Evolutionary conservation across 2,113 vertebrate species (phyloP), one percentile per base, ranked within the genome.

Genomic region (Pollachius pollachius): DNA sequence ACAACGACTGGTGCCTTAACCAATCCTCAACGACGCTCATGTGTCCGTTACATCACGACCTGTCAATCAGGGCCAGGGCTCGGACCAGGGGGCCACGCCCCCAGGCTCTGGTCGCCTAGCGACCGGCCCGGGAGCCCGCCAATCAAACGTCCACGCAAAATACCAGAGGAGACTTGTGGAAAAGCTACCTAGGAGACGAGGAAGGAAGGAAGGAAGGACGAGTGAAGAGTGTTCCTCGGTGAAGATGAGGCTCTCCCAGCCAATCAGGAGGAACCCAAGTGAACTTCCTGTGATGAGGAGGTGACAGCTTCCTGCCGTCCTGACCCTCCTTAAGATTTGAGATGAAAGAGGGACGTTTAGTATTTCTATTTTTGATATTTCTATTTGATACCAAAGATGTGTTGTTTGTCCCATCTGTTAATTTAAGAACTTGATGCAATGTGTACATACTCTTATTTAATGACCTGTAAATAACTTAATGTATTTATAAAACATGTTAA

Each of bases 381-480:
- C 1, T 7, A 77, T 82, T 83, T 79, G 79, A 90, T 88, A 84
- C 88, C 90, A 91, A 92, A 91, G 84, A 88, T 81, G 65, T 59
- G 52, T 82, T 59, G 52, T 82, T 81, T 78, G 72, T 78, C 81
- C 37, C 58, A 72, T 68, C 63, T 9, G 17, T 81, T 92, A 89
- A 92, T 89, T 92, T 93, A 91, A 90, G 69, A 78, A 67, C 81
- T 65, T 78, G 83, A 89, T 89, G 91, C 88, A 91, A 90, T 91
- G 85, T 92, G 88, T 92, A 87, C 72, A 89, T 82, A 85, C 69
- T 75, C 75, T 75, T 90, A 91, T 92, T 92, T 93, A 92, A 92
- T 86, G 78, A 86, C 48, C 67, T 91, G 89, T 92, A 89, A 70
- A 90, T 91, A 89, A 76, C 77, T 72, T 41, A 41, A 41, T 89